Evolutionary conservation across 2,888 invertebrate species (phyloP).

Genomic region (Amphipoea lucens): DNA sequence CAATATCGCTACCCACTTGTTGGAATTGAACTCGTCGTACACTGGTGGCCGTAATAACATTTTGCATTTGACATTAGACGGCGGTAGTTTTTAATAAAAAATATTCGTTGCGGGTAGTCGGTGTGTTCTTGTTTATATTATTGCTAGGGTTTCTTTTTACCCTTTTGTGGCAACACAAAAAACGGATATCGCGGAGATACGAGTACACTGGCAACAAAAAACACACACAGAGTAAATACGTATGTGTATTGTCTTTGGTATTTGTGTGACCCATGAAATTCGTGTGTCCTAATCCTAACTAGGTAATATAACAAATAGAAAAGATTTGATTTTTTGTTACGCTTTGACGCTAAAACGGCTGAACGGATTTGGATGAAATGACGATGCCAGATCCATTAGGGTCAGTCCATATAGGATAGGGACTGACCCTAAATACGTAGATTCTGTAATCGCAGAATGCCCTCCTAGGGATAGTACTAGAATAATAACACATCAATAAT

Average conservation of each 20-base stretch:
- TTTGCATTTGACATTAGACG: conserved; percentile 75
- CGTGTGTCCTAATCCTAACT: neutral
- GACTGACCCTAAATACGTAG: no score
- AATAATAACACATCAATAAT: no score
- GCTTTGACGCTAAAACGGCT: no score
- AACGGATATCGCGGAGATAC: neutral
- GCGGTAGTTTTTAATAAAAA: conserved; percentile 76
- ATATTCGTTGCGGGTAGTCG: conserved; percentile 31
- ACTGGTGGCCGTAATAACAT: conserved; percentile 73
- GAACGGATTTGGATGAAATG: no score
- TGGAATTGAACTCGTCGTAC: conserved; percentile 76
- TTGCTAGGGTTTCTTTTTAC: conserved; percentile 18
- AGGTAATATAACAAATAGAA: no score
- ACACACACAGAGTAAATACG: neutral
- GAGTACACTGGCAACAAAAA: neutral
- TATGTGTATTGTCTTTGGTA: neutral
- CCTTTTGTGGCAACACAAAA: neutral
- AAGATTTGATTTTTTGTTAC: no score
- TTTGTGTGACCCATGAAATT: neutral
- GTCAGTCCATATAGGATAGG: no score
- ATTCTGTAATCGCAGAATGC: no score
- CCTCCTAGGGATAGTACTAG: no score
- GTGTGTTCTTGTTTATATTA: conserved; percentile 32
- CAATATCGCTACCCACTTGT: conserved; percentile 80
- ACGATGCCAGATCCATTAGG: no score